Conservation (phyloP, 2,113 vertebrate species). For the Thalassoma bifasciatum region DNA sequence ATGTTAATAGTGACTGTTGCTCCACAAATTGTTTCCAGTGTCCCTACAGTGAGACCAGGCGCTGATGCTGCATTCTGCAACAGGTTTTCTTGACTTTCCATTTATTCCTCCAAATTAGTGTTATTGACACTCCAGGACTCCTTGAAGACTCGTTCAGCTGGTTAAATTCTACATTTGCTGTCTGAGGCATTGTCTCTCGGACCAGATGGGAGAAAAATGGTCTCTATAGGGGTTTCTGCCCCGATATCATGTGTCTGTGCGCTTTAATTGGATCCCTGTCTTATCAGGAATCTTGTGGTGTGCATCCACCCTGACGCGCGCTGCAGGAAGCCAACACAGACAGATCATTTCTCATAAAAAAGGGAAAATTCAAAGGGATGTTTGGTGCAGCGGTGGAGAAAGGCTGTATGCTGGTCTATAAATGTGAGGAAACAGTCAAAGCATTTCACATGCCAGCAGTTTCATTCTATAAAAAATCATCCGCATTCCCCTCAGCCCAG, state of each 20-base stretch:
- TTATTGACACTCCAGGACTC: constrained; percentile 2
- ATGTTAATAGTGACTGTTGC: neutral
- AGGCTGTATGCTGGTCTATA: neutral
- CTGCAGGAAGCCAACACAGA: constrained; percentile 18
- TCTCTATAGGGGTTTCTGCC: constrained; percentile 26
- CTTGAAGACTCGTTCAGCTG: constrained; percentile 26
- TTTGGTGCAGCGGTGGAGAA: constrained; percentile 12
- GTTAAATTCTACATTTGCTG: constrained; percentile 53
- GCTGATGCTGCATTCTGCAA: constrained; percentile 5
- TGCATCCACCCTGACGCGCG: constrained; percentile 19
- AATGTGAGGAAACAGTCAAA: neutral
- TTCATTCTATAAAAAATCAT: neutral
- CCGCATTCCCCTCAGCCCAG: too few relatives aligned
- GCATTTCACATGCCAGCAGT: neutral
- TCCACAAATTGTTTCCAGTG: constrained; percentile 19
- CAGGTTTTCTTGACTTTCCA: constrained; percentile 27
- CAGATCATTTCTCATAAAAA: constrained; percentile 28
- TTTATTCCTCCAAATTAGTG: constrained; percentile 34
- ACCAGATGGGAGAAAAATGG: constrained; percentile 26
- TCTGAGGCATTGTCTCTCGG: constrained; percentile 28
- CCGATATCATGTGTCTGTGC: constrained; percentile 14
- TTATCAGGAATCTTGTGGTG: constrained; percentile 51
- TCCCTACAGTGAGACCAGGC: neutral
- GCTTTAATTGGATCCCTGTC: constrained; percentile 63
- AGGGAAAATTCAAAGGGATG: constrained; percentile 5